These are phyloP conservation scores for Diceros bicornis DNA, from an alignment of 2,797 vertebrate genomes.

Conservation along the genomic window DNA sequence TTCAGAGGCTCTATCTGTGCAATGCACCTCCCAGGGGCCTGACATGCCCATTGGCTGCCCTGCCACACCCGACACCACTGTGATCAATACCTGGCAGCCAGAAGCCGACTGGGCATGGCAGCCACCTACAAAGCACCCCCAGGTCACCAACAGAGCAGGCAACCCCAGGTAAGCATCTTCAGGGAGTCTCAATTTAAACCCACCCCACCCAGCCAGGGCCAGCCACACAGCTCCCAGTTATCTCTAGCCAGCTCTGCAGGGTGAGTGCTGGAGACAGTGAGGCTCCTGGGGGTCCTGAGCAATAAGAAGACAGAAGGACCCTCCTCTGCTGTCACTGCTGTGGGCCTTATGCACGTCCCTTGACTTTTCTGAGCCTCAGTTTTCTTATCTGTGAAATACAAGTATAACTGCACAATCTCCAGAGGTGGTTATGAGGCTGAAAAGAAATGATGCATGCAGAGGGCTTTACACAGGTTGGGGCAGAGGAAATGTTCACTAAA, in stretches of 20 bases:
- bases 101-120: background rate
- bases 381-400: slow-evolving; percentile 45
- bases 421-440: slow-evolving; percentile 8
- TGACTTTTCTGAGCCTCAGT: slow-evolving; percentile 32
- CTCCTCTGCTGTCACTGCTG: background rate
- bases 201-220: background rate
- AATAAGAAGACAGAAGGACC: background rate
- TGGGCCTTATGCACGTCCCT: background rate
- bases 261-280: background rate
- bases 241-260: background rate
- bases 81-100: background rate
- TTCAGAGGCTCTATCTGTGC: slow-evolving; percentile 47
- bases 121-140: background rate
- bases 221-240: background rate
- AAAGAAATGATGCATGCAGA: background rate
- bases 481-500: slow-evolving; percentile 36
- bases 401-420: background rate
- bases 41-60: background rate
- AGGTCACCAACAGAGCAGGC: background rate
- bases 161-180: background rate
- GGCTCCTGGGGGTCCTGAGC: background rate
- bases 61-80: background rate
- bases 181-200: background rate
- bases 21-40: background rate
- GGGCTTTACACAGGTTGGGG: background rate